phyloP scores from a whole-genome alignment of 2,888 invertebrate genomes.

The Cheilosia urbana region DNA sequence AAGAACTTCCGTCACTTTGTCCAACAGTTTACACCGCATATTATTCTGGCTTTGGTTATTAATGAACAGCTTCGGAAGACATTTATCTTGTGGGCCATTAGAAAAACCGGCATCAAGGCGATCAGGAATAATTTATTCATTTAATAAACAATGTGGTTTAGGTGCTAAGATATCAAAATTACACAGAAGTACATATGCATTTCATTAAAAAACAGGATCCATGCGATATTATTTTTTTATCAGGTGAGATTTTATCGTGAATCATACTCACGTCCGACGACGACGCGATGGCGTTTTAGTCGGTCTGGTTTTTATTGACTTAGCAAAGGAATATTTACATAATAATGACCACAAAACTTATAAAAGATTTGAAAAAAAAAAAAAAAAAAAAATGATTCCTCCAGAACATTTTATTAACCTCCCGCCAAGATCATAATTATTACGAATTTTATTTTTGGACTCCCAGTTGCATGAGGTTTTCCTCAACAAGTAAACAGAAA shows the following conservation, averaged over 20 bases:
- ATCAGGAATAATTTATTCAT: too few relatives aligned
- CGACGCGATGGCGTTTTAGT: neutral
- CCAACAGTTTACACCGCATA: too few relatives aligned
- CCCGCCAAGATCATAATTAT: constrained; percentile 40
- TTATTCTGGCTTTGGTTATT: too few relatives aligned
- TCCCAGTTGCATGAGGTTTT: constrained; percentile 27
- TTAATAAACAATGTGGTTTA: neutral
- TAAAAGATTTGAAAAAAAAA: too few relatives aligned
- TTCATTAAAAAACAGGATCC: neutral
- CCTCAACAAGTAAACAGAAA: neutral
- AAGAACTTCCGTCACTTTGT: too few relatives aligned
- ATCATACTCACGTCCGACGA: neutral
- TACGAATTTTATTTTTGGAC: constrained; percentile 45
- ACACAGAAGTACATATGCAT: neutral
- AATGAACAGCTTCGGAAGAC: too few relatives aligned
- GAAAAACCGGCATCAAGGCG: too few relatives aligned
- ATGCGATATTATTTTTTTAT: neutral
- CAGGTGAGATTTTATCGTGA: neutral
- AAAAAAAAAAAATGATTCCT: too few relatives aligned
- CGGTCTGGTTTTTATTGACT: neutral
- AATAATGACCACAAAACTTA: neutral
- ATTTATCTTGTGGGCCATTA: too few relatives aligned
- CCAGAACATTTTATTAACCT: constrained; percentile 4
- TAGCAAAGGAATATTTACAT: neutral
- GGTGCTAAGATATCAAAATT: constrained; percentile 7